phyloP scores from a whole-genome alignment of 1,140 invertebrate genomes.

The Spodoptera frugiperda region DNA sequence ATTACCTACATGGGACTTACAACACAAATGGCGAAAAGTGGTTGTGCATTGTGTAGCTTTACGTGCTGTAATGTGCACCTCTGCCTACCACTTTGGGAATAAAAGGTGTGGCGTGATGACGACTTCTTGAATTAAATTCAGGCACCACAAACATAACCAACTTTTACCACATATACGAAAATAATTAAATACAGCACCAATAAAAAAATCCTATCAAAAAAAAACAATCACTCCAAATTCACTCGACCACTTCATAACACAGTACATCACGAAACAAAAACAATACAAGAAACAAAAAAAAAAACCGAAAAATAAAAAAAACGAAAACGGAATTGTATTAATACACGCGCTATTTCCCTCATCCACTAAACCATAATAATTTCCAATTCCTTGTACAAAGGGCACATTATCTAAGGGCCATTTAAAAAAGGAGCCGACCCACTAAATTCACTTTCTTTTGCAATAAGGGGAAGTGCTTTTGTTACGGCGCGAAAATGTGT shows the following conservation, averaged over 20 bases:
- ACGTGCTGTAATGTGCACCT: too few relatives aligned
- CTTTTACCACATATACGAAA: too few relatives aligned
- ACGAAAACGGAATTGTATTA: slow-evolving; percentile 25
- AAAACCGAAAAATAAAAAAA: neutral
- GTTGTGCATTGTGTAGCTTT: too few relatives aligned
- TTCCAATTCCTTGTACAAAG: slow-evolving; percentile 60
- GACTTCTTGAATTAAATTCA: too few relatives aligned
- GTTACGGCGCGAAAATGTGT: slow-evolving; percentile 6
- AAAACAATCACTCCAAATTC: neutral
- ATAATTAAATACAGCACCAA: neutral
- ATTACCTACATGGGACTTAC: too few relatives aligned
- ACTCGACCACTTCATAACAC: too few relatives aligned
- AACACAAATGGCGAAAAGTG: too few relatives aligned
- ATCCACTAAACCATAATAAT: slow-evolving; percentile 61
- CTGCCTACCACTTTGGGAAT: too few relatives aligned
- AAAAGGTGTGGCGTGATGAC: too few relatives aligned
- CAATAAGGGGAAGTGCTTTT: slow-evolving; percentile 23
- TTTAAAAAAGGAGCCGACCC: slow-evolving; percentile 46
- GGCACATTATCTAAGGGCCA: slow-evolving; percentile 55
- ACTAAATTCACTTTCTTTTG: slow-evolving; percentile 53
- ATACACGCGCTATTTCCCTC: slow-evolving; percentile 44
- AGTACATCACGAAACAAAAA: neutral
- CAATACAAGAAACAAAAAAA: neutral
- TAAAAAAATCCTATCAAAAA: neutral
- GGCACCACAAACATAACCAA: too few relatives aligned